These are phyloP conservation scores for Notodonta dromedarius DNA, from an alignment of 2,888 invertebrate species.

Conservation along the genomic window DNA sequence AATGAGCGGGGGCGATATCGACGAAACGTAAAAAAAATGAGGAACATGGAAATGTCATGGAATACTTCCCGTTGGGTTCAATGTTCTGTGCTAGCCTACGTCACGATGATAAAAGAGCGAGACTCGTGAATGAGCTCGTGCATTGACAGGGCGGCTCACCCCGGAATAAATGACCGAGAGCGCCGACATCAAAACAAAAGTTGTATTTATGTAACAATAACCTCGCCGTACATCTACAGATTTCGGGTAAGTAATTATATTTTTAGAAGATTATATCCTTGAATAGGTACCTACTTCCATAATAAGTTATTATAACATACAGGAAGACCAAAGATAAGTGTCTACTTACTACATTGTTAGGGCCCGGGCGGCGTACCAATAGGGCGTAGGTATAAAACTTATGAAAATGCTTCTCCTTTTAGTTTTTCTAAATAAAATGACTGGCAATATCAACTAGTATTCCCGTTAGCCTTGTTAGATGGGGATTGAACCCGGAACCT, in stretches of 20 bases:
- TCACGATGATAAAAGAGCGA: conserved; percentile 75
- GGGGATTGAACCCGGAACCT: too few relatives aligned
- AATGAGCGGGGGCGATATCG: conserved; percentile 44
- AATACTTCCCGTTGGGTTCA: conserved; percentile 81
- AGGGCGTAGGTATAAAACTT: too few relatives aligned
- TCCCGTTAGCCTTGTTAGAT: too few relatives aligned
- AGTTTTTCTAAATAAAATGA: too few relatives aligned
- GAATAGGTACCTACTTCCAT: too few relatives aligned
- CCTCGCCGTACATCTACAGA: conserved; percentile 1
- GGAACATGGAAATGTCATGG: conserved; percentile 50
- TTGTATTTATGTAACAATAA: conserved; percentile 16
- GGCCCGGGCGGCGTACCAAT: too few relatives aligned
- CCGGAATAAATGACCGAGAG: conserved; percentile 54
- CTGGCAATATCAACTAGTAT: too few relatives aligned
- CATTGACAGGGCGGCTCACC: conserved; percentile 76
- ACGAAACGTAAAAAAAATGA: conserved; percentile 65
- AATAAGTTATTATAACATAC: neutral
- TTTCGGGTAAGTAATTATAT: neutral
- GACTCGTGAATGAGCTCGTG: conserved; percentile 70
- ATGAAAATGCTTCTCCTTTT: too few relatives aligned
- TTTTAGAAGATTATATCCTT: neutral
- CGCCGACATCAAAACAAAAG: conserved; percentile 34
- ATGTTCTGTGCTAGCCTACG: conserved; percentile 68
- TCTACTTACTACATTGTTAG: too few relatives aligned
- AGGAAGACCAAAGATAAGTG: neutral